Evolutionary conservation across 2,888 invertebrate genomes (phyloP).

Genomic region (Microctonus hyperodae): DNA sequence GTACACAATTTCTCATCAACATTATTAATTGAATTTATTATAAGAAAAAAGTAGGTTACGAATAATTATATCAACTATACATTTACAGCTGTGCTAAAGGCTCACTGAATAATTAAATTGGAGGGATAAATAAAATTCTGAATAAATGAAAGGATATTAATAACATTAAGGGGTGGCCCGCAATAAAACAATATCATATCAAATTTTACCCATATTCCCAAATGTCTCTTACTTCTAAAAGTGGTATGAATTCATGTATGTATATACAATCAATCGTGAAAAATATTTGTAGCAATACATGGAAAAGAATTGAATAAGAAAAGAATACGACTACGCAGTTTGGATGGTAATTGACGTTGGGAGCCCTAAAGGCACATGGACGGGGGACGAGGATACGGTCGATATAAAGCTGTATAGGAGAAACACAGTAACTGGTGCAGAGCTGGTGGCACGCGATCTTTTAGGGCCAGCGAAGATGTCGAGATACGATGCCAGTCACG

Average conservation of each 20-base stretch:
- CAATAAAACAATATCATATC: too few species aligned
- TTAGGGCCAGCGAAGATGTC: conserved; percentile 55
- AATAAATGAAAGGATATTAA: not conserved
- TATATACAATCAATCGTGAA: not conserved
- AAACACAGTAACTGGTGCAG: conserved; percentile 54
- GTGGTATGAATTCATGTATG: not conserved
- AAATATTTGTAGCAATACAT: not conserved
- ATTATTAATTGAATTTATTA: not conserved
- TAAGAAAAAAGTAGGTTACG: not conserved
- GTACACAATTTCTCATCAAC: not conserved
- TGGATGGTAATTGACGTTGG: conserved; percentile 33
- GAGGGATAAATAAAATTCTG: not conserved
- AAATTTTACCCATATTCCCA: too few species aligned
- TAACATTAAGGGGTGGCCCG: too few species aligned
- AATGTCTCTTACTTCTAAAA: too few species aligned
- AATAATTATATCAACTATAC: not conserved
- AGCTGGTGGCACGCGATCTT: conserved; percentile 57
- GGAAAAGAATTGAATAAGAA: conserved; percentile 8
- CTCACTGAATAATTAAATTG: not conserved
- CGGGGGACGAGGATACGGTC: conserved; percentile 44
- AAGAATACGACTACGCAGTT: conserved; percentile 30
- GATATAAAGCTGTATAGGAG: conserved; percentile 50
- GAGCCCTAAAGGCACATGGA: conserved; percentile 29
- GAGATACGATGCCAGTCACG: conserved; percentile 60
- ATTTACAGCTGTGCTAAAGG: not conserved